phyloP scores from a whole-genome alignment of 2,797 vertebrate genomes.

The Clarias platycephalus region DNA sequence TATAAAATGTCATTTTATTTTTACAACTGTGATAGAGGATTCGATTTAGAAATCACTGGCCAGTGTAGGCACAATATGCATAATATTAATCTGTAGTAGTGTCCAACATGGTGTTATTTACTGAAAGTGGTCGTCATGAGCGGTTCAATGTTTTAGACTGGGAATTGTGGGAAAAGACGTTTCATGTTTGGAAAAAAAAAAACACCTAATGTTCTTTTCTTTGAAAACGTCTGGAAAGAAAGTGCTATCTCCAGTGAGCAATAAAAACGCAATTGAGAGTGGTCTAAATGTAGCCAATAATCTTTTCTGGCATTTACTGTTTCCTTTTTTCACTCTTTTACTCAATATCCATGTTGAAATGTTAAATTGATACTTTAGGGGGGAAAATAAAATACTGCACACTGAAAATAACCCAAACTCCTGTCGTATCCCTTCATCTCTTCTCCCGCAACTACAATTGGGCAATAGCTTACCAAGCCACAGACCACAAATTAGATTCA shows the following conservation, averaged over 20 bases:
- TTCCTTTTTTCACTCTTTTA: not conserved
- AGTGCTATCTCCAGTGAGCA: slow-evolving; percentile 42
- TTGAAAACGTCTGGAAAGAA: slow-evolving; percentile 36
- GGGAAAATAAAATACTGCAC: slow-evolving; percentile 22
- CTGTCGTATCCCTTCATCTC: slow-evolving; percentile 8
- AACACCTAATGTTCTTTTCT: slow-evolving; percentile 1
- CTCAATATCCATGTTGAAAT: slow-evolving; percentile 18
- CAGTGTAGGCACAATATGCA: not conserved
- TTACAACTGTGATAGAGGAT: not conserved
- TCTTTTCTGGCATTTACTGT: slow-evolving; percentile 1
- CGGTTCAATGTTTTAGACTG: not conserved
- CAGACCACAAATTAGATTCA: slow-evolving; percentile 52
- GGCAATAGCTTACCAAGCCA: slow-evolving; percentile 46
- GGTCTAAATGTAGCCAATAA: slow-evolving; percentile 20
- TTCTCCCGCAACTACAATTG: slow-evolving; percentile 30
- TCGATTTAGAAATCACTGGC: slow-evolving; percentile 7
- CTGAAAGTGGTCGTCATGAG: not conserved
- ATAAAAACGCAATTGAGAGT: slow-evolving; percentile 45
- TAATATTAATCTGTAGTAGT: not conserved
- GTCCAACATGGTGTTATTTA: slow-evolving; percentile 1
- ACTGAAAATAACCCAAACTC: slow-evolving; percentile 30
- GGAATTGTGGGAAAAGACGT: slow-evolving; percentile 34
- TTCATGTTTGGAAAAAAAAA: not conserved
- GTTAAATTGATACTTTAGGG: slow-evolving; percentile 20
- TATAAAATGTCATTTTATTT: not conserved